These are phyloP conservation scores for Melanargia galathea DNA, from an alignment of 2,888 invertebrate genomes.

Conservation along the genomic window DNA sequence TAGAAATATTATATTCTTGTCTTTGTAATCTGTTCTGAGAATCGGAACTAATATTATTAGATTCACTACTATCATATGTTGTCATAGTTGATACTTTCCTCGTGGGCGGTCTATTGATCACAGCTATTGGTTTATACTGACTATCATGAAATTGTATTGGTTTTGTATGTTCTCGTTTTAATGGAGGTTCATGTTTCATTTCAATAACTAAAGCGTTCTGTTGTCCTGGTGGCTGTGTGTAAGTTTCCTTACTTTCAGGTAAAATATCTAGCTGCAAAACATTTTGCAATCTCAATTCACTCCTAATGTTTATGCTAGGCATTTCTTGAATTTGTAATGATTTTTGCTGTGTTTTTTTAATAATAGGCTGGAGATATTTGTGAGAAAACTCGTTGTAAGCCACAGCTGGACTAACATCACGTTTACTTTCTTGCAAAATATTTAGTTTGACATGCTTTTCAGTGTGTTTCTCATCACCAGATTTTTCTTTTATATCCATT, in stretches of 20 bases:
- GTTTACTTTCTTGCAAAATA: constrained; percentile 42
- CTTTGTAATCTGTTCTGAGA: constrained; percentile 43
- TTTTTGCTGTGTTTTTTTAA: constrained; percentile 45
- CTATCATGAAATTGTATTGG: constrained; percentile 28
- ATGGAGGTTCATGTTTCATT: constrained; percentile 50
- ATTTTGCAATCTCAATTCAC: constrained; percentile 74
- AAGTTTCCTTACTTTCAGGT: constrained; percentile 53
- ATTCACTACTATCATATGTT: constrained; percentile 66
- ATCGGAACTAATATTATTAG: constrained; percentile 61
- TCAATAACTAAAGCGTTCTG: constrained; percentile 64
- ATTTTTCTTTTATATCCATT: constrained; percentile 59
- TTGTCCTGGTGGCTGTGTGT: constrained; percentile 43
- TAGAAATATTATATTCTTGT: constrained; percentile 48
- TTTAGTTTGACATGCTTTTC: constrained; percentile 49
- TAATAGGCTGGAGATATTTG: constrained; percentile 57
- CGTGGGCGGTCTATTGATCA: constrained; percentile 20
- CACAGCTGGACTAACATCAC: constrained; percentile 44
- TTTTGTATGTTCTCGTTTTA: constrained; percentile 21
- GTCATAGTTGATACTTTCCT: constrained; percentile 68
- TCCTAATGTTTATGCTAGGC: constrained; percentile 78
- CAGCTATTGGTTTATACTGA: constrained; percentile 14
- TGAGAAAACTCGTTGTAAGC: constrained; percentile 66
- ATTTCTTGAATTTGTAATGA: constrained; percentile 69
- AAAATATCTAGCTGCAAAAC: constrained; percentile 76
- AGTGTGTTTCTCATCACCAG: constrained; percentile 42